Conservation (phyloP, 92 coral and sea anemone genomes). For the Desmophyllum pertusum region DNA sequence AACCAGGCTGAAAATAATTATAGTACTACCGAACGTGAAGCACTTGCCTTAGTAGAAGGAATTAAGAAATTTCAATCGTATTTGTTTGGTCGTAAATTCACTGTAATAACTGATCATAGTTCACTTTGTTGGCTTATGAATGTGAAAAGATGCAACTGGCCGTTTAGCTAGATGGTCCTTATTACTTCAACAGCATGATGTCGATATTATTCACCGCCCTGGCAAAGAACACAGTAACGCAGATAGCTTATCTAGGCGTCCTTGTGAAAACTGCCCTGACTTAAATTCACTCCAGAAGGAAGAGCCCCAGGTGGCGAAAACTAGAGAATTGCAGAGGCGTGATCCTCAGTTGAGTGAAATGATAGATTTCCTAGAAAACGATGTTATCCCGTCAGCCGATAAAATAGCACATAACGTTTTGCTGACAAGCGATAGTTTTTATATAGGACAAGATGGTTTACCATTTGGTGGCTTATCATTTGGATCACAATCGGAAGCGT, state of each 20-base stretch:
- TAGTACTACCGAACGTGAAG: constrained; percentile 45
- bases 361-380: constrained; percentile 14
- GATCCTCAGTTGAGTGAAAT: constrained; percentile 1
- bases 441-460: constrained; percentile 31
- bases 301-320: background rate
- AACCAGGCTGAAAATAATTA: constrained; percentile 42
- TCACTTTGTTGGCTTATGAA: constrained; percentile 40
- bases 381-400: background rate
- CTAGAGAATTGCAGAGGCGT: background rate
- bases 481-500: constrained; percentile 14
- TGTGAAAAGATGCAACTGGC: constrained; percentile 40
- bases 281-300: constrained; percentile 13
- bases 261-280: constrained; percentile 21
- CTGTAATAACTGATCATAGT: constrained; percentile 43
- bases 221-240: constrained; percentile 51
- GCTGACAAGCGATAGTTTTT: constrained; percentile 28
- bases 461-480: constrained; percentile 40
- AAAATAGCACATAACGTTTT: constrained; percentile 19
- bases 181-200: constrained; percentile 39
- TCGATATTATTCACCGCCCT: constrained; percentile 41
- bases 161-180: constrained; percentile 49
- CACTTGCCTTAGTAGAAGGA: constrained; percentile 40
- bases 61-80: no score
- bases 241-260: constrained; percentile 45
- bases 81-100: constrained; percentile 27